Base-by-base conservation (phyloP, 2,113 vertebrate species). In the Tinamus guttatus region DNA sequence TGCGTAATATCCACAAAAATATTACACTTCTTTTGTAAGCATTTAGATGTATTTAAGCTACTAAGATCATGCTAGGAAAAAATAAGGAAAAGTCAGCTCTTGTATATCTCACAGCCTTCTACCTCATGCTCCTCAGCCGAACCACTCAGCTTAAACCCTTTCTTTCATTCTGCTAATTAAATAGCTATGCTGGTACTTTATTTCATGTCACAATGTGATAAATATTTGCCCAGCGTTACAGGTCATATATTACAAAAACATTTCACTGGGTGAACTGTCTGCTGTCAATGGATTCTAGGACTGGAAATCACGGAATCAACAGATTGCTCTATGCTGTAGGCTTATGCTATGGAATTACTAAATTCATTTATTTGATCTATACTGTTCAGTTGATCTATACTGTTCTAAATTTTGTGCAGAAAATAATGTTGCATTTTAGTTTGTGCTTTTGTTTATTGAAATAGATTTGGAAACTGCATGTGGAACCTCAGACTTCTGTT, bases 51-150 rank as follows among this genome's bases (percentile, higher is more conserved):
- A 65, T 52, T 58, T n/a, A 93, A 85, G 45, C 81, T 34, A 86
- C 15, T 52, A 71, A 85, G 32, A 79, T 58, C 78, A 43, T 30
- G 7, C 75, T 64, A 62, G 18, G 73, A 91, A 68, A 69, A 90
- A 85, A 8, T 76, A 56, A 84, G 74, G 47, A 30, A 95, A 92
- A 94, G 86, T 85, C 81, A 92, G 38, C 68, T 89, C 86, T 81
- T 90, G 89, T n/a, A 81, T 52, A 93, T 76, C 69, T 43, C 58
- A 59, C 0, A 0, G 54, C 75, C 56, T 86, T 79, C 38, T 92
- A 93, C 74, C 52, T 94, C 93, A 92, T 20, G 13, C 51, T 86
- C 13, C 62, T 68, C 51, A 84, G 6, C 41, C 0, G 0, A 93
- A 88, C 49, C 1, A 3, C 76, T 68, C 41, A 74, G 64, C 41